These are phyloP conservation scores for Megalops cyprinoides DNA, from an alignment of 2,797 vertebrate genomes.

Conservation along the genomic window DNA sequence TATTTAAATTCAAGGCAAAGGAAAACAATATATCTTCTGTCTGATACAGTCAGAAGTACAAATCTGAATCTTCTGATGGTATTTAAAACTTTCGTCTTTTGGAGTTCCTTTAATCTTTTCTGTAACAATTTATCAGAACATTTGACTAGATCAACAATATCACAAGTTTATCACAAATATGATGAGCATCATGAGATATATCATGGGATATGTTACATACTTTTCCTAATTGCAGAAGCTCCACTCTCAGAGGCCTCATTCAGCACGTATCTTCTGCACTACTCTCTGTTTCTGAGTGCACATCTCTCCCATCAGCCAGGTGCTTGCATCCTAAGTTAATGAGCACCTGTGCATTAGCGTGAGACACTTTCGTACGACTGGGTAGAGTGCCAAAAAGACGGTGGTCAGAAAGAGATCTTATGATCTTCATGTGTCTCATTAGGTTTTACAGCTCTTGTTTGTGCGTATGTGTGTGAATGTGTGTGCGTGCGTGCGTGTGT, in stretches of 20 bases:
- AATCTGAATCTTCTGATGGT: conserved; percentile 18
- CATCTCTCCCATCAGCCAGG: conserved; percentile 33
- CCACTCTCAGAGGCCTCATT: conserved; percentile 11
- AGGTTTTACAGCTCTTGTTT: conserved; percentile 75
- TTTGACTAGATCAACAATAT: conserved; percentile 11
- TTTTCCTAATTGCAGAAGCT: conserved; percentile 38
- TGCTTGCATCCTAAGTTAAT: conserved; percentile 31
- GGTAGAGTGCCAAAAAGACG: conserved; percentile 32
- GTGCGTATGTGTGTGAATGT: conserved; percentile 27
- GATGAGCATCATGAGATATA: conserved; percentile 39
- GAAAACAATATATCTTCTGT: background rate
- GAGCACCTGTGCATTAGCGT: conserved; percentile 47
- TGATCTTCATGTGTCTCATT: conserved; percentile 78
- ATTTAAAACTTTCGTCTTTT: conserved; percentile 6
- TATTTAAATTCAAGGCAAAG: background rate
- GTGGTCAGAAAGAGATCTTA: conserved; percentile 55
- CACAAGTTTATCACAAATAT: conserved; percentile 27
- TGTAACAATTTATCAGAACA: background rate
- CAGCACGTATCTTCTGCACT: too few species aligned
- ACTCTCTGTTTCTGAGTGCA: background rate
- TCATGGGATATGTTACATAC: conserved; percentile 33
- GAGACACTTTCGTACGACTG: conserved; percentile 29
- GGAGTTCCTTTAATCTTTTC: background rate
- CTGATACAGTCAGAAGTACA: background rate
- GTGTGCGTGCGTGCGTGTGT: conserved; percentile 25